Evolutionary conservation across 2,113 vertebrate species (phyloP).

Genomic region (Ramphastos sulfuratus): DNA sequence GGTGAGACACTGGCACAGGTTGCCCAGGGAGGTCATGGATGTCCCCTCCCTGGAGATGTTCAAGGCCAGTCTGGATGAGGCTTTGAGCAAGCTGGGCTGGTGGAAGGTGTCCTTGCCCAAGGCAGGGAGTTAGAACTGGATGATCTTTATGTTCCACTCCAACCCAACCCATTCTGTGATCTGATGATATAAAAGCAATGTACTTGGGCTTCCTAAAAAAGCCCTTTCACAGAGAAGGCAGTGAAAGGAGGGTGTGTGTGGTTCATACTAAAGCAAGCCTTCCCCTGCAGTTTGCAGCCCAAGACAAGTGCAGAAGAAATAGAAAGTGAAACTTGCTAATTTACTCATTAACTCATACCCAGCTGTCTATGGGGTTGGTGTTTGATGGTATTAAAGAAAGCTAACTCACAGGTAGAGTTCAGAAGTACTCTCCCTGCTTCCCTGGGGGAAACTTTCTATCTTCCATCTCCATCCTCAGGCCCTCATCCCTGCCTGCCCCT

Average conservation of each 20-base stretch:
- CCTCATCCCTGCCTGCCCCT: neutral
- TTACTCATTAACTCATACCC: neutral
- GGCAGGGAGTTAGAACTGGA: no score
- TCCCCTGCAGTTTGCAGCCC: neutral
- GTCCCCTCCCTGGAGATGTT: no score
- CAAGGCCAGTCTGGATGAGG: no score
- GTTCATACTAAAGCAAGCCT: neutral
- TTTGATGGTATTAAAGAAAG: neutral
- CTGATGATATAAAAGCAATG: neutral
- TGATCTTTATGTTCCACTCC: no score
- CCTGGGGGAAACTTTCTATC: neutral
- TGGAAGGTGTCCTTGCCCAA: no score
- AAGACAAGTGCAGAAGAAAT: neutral
- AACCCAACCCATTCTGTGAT: no score
- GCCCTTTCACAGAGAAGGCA: neutral
- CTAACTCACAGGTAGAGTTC: neutral
- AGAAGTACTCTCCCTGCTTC: neutral
- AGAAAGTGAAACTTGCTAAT: neutral
- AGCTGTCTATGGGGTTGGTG: neutral
- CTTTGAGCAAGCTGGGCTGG: no score
- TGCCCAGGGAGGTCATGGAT: no score
- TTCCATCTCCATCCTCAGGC: neutral
- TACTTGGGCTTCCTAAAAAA: neutral
- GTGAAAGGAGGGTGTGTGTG: neutral
- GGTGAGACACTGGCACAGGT: no score